These are phyloP conservation scores for Hemiprocne comata DNA, from an alignment of 2,113 vertebrate species.

Conservation along the genomic window DNA sequence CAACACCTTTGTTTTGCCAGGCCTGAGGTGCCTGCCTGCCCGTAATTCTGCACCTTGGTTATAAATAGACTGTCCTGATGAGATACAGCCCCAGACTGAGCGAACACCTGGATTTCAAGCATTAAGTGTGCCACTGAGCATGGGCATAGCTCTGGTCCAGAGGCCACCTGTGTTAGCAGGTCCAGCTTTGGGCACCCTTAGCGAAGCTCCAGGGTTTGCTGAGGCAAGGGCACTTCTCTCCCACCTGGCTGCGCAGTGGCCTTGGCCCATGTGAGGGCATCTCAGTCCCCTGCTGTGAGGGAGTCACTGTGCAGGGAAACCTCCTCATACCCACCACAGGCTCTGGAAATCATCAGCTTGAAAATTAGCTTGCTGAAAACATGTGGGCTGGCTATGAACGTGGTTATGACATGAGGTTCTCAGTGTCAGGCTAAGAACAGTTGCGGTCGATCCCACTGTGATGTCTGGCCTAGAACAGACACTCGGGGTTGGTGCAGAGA, in stretches of 20 bases:
- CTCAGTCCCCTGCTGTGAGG: background rate
- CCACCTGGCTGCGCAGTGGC: background rate
- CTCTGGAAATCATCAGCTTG: background rate
- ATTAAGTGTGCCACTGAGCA: accelerated
- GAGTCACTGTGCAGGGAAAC: background rate
- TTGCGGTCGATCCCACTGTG: accelerated
- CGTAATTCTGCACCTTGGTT: accelerated
- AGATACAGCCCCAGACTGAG: accelerated
- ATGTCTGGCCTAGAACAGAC: background rate
- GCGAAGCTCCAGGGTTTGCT: accelerated
- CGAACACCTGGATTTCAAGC: background rate
- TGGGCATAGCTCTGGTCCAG: accelerated
- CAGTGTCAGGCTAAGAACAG: background rate
- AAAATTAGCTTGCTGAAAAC: accelerated
- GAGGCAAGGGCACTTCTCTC: accelerated
- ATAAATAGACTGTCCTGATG: accelerated
- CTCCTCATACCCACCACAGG: accelerated
- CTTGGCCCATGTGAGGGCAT: accelerated
- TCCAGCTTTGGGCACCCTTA: accelerated
- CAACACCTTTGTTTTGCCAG: accelerated
- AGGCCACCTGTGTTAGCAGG: accelerated
- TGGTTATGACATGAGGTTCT: accelerated
- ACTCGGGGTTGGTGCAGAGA: accelerated
- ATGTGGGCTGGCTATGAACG: accelerated
- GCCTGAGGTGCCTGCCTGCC: accelerated